Evolutionary conservation across 2,888 invertebrate species (phyloP).

Genomic region (Tubiluchus corallicola): DNA sequence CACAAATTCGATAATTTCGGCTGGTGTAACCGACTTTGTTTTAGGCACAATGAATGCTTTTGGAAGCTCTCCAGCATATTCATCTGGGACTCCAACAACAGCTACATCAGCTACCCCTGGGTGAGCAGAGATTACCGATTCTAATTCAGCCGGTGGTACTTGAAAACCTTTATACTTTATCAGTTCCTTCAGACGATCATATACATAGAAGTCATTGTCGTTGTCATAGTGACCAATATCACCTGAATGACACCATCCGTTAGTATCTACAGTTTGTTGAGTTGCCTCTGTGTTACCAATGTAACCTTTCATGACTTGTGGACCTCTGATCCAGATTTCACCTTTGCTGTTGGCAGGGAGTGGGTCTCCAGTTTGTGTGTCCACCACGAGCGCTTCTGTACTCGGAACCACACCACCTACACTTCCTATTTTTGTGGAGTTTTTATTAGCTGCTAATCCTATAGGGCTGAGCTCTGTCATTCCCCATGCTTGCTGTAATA

Average conservation of each 20-base stretch:
- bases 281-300: slow-evolving; percentile 52
- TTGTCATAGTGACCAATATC: slow-evolving; percentile 64
- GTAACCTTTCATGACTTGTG: slow-evolving; percentile 65
- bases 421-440: neutral
- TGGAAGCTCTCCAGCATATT: slow-evolving; percentile 5
- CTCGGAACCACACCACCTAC: neutral
- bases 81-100: slow-evolving; percentile 5
- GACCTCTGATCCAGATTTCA: slow-evolving; percentile 65
- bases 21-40: neutral
- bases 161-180: slow-evolving; percentile 77
- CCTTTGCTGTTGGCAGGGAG: slow-evolving; percentile 48
- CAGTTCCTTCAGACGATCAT: slow-evolving; percentile 68
- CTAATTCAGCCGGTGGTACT: slow-evolving; percentile 32
- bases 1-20: slow-evolving; percentile 11
- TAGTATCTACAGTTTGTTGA: slow-evolving; percentile 37
- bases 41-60: slow-evolving; percentile 4
- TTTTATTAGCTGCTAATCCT: neutral
- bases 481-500: neutral
- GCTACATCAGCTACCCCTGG: slow-evolving; percentile 6
- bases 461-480: neutral
- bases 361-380: slow-evolving; percentile 34
- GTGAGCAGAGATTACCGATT: slow-evolving; percentile 4
- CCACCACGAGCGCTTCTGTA: slow-evolving; percentile 19
- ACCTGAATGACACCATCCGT: slow-evolving; percentile 45
- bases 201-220: slow-evolving; percentile 55